phyloP scores from a whole-genome alignment of 2,888 invertebrate genomes.

The Osmoderma eremita region DNA sequence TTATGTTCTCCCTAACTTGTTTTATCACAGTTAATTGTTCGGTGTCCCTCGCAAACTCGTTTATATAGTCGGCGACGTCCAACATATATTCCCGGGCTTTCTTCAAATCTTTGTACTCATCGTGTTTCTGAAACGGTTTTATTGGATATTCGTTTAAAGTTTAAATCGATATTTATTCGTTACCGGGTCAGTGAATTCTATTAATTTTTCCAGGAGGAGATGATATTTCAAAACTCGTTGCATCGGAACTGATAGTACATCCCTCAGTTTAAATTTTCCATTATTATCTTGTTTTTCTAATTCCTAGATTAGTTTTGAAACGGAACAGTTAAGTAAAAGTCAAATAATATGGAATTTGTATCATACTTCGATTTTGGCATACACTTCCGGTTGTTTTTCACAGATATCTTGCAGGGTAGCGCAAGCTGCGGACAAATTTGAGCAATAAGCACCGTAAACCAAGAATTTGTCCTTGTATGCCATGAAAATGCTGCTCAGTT shows the following conservation, averaged over 20 bases:
- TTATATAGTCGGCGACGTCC: slow-evolving; percentile 96
- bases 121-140: slow-evolving; percentile 71
- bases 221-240: slow-evolving; percentile 98
- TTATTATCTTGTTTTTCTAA: slow-evolving; percentile 95
- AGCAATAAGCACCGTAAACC: slow-evolving; percentile 95
- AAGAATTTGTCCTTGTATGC: slow-evolving; percentile 91
- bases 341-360: slow-evolving; percentile 43
- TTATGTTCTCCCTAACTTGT: slow-evolving; percentile 89
- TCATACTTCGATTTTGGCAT: slow-evolving; percentile 75
- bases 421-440: slow-evolving; percentile 91
- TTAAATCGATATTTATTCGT: slow-evolving; percentile 57
- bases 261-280: slow-evolving; percentile 92
- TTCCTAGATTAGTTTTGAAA: slow-evolving; percentile 68
- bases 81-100: slow-evolving; percentile 95
- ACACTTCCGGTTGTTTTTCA: slow-evolving; percentile 72
- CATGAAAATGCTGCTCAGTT: slow-evolving; percentile 86
- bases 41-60: slow-evolving; percentile 96
- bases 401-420: slow-evolving; percentile 82
- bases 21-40: slow-evolving; percentile 90
- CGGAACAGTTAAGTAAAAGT: slow-evolving; percentile 1
- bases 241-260: slow-evolving; percentile 97
- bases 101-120: slow-evolving; percentile 84
- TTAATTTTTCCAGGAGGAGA: slow-evolving; percentile 87
- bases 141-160: background rate
- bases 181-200: slow-evolving; percentile 86